Conservation (phyloP, 2,113 vertebrate genomes). For the Asarcornis scutulata region DNA sequence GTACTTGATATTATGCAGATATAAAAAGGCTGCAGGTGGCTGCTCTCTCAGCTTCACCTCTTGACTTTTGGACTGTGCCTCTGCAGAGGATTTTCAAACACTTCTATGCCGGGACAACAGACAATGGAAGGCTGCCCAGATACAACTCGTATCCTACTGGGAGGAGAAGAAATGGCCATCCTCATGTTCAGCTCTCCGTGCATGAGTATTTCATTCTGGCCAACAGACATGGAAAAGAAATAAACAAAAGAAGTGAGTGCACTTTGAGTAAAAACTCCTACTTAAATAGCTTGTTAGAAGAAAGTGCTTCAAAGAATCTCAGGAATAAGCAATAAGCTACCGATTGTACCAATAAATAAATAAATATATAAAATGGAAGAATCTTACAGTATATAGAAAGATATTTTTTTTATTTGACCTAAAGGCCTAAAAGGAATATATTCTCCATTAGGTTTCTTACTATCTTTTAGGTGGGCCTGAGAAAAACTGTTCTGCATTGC, state of each 20-base stretch:
- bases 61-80: conserved; percentile 52
- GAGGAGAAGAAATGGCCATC: conserved; percentile 43
- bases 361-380: neutral
- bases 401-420: neutral
- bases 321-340: neutral
- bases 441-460: neutral
- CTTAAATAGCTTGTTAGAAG: neutral
- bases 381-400: neutral
- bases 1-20: conserved; percentile 69
- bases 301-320: neutral
- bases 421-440: neutral
- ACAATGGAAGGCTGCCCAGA: conserved; percentile 63
- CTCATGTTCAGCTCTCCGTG: neutral
- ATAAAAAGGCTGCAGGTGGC: conserved; percentile 73
- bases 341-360: neutral
- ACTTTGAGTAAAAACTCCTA: neutral
- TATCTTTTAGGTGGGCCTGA: neutral
- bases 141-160: conserved; percentile 44
- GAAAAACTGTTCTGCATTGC: neutral
- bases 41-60: conserved; percentile 62
- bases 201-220: conserved; percentile 5
- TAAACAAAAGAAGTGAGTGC: neutral
- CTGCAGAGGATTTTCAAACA: conserved; percentile 62
- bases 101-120: conserved; percentile 37
- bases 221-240: conserved; percentile 26